Evolutionary conservation across 2,888 invertebrate genomes (phyloP), one percentile per base, ranked within the genome.

Genomic region (Lasius fuliginosus): DNA sequence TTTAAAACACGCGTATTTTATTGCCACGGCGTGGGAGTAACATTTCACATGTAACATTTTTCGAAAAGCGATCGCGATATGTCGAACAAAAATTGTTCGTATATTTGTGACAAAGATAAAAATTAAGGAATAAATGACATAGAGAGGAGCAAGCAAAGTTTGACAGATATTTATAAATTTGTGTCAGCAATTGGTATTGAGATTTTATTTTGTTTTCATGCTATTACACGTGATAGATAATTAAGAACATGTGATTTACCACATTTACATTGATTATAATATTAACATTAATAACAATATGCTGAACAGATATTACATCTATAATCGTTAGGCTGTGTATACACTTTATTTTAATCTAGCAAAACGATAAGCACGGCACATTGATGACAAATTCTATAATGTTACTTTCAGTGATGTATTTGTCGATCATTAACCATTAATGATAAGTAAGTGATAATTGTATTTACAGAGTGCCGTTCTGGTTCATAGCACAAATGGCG

Each of bases 371-470:
- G 27, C 46, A 49, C 30, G 8, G 11, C 8, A 75, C 15, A 49
- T 30, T 64, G 64, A 36, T 56, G 56, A 67, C 15, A 68, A 77
- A 77, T 81, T 60, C 36, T 60, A 12, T 2, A 71, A 3, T 42
- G 15, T 58, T 71, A 42, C 18, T 33, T 23, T 15, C 12, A 62
- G 1, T 36, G 12, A 67, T 15, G 42, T 69, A 46, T 60, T 69
- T 46, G 60, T 36, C 30, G 60, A 42, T 79, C 56, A 46, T 79
- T 33, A 58, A 79, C 60, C 58, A 27, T 11, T 36, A 18, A 33
- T 11, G 73, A 81, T 71, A 79, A 77, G 27, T 30, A 33, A 69
- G 60, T 6, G 79, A 79, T 79, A 71, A 62, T 81, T 60, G 36
- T 33, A 69, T 42, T 77, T 56, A 71, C 33, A 12, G 23, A 30